Evolutionary conservation across 1,140 invertebrate genomes (phyloP), one percentile per base, ranked within the genome.

Genomic region (Orussus abietinus): DNA sequence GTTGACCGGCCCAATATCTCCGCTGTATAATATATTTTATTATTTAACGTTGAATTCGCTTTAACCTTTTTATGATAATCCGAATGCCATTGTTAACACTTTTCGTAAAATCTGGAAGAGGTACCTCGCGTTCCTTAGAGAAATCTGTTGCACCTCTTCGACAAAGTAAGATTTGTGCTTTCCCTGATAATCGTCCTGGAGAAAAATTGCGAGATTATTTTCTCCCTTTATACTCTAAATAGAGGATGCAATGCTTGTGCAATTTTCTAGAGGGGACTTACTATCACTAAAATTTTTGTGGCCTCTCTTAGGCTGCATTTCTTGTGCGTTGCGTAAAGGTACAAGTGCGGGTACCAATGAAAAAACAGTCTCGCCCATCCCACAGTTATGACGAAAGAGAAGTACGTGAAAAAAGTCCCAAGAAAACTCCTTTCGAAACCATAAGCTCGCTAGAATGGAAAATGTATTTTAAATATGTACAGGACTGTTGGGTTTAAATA

Each of bases 331-430:
- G 81, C 76, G 40, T 86, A 82, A 12, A 95, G 72, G 53, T 84
- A 76, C 69, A 86, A 80, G 35, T 82, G 82, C 1, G 90, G 89
- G 67, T 82, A 86, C 91, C 92, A 96, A 63, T 93, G 86, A 64
- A 92, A 85, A 25, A 94, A 59, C 20, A 96, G 72, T 18, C 87
- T 78, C 4, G 93, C 69, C 5, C 88, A 58, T 17, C 92, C 92
- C 11, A 77, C 69, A 6, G 84, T 86, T 6, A 89, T 32, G 2
- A 85, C 51, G 38, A 84, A 83, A 4, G 77, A 69, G 1, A 82
- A 35, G 75, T 80, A 85, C 14, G 78, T 83, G 1, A 84, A 9
- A 14, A 75, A 48, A 1, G 71, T 76, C 45, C 71, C 75, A 1
- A 72, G 13, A 21, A 53, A 38, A 49, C 75, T 79, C 22, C 64